Evolutionary conservation across 2,113 vertebrate genomes (phyloP), one percentile per base, ranked within the genome.

Genomic region (Cebus imitator): DNA sequence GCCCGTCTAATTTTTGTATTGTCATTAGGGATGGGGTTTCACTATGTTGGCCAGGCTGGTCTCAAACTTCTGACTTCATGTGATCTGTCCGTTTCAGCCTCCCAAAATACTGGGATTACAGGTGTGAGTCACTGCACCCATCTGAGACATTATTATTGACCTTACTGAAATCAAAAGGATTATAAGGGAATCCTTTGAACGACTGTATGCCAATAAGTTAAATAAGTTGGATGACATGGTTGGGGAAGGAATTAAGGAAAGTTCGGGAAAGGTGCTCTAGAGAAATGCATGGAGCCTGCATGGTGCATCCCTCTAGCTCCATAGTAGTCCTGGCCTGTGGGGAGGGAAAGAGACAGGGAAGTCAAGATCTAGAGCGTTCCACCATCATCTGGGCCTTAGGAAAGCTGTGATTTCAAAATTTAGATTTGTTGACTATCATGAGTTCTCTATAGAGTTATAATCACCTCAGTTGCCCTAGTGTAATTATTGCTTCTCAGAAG

Each of bases 201-300:
- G 14, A 70, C 8, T 48, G 13, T 20, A 21, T 5, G 14, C 1
- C 7, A 40, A 8, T 18, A 6, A 3, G 20, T 30, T 20, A 25
- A 25, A 20, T 2, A 17, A 7, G 5, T 5, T 0, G 20, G 35
- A 14, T 1, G 40, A 4, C 8, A 30, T 12, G 43, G 6, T 8
- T 5, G 18, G 40, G 55, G 40, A 17, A 1, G 0, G 2, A 58
- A 45, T 3, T 23, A 45, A 32, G n/a, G 11, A 43, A 27, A 57
- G 43, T 14, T 25, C 6, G 2, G 32, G 2, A 6, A 4, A 1
- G 30, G 68, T 48, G 23, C 2, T 76, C 35, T 21, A 5, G 37
- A n/a, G 2, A 32, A 8, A 23, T 27, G 4, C 0, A 9, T 16
- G 21, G 1, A 21, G 21, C 3, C 30, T 55, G 61, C 2, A 8